phyloP scores from a whole-genome alignment of 2,888 invertebrate genomes.

The Alsophila aescularia region DNA sequence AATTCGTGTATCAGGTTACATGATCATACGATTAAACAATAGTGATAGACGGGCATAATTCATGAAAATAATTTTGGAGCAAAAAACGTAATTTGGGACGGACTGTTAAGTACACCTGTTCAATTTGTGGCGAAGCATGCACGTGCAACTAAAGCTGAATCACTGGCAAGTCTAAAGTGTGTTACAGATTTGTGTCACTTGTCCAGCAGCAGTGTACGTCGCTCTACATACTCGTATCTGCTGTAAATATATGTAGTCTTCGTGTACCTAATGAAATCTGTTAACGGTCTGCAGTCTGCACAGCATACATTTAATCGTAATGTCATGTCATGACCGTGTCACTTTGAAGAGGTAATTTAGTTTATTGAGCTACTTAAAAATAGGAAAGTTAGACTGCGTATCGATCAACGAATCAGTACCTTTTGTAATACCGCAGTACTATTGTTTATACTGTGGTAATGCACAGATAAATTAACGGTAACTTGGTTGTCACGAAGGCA shows the following conservation, averaged over 20 bases:
- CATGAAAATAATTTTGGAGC: conserved; percentile 16
- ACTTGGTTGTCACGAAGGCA: conserved; percentile 22
- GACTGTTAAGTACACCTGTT: conserved; percentile 14
- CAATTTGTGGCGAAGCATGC: conserved; percentile 27
- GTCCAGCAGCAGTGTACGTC: conserved; percentile 33
- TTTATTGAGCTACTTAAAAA: too few species aligned
- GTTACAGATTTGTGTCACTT: conserved; percentile 39
- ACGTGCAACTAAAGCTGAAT: conserved; percentile 21
- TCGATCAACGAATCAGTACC: not conserved
- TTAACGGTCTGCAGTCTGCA: conserved; percentile 36
- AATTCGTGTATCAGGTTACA: conserved; percentile 30
- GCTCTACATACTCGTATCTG: too few species aligned
- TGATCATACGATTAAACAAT: conserved; percentile 26
- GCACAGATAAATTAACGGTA: conserved; percentile 24
- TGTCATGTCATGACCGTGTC: conserved; percentile 34
- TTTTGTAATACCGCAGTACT: too few species aligned
- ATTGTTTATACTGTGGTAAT: too few species aligned
- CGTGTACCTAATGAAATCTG: conserved; percentile 41
- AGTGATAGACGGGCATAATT: conserved; percentile 23
- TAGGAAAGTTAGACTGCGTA: not conserved
- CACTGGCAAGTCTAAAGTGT: conserved; percentile 22
- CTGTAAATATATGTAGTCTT: too few species aligned
- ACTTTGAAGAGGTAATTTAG: conserved; percentile 1
- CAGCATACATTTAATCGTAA: conserved; percentile 37
- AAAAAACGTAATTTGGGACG: conserved; percentile 19